phyloP scores from a whole-genome alignment of 2,113 vertebrate genomes.

The Panurus biarmicus region DNA sequence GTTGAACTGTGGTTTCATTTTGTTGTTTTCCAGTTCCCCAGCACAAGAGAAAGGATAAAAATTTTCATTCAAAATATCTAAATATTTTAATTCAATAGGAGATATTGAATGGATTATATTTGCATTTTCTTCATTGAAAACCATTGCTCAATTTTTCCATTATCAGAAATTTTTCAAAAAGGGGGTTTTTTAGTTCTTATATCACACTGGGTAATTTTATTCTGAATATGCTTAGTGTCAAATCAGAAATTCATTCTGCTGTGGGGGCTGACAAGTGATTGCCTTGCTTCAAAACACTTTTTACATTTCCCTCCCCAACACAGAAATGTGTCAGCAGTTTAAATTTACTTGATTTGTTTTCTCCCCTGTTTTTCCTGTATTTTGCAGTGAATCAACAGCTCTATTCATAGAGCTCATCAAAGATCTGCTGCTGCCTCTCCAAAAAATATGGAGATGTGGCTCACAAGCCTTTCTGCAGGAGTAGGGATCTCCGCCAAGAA shows the following conservation, averaged over 20 bases:
- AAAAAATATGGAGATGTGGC: rapidly evolving
- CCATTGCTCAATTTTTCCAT: neutral
- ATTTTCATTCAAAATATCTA: neutral
- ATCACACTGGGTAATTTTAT: neutral
- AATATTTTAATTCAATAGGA: neutral
- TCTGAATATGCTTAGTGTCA: neutral
- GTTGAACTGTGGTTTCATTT: neutral
- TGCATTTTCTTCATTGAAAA: neutral
- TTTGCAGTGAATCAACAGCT: neutral
- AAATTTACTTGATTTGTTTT: neutral
- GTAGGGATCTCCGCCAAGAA: neutral
- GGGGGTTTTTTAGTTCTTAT: rapidly evolving
- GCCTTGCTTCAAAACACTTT: neutral
- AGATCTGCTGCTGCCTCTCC: neutral
- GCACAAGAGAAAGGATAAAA: neutral
- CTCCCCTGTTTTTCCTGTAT: neutral
- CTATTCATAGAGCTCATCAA: neutral
- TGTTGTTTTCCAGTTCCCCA: neutral
- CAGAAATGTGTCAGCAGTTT: neutral
- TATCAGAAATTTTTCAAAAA: neutral
- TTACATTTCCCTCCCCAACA: neutral
- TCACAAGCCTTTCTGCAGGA: neutral
- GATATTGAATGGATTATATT: neutral
- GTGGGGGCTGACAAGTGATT: neutral
- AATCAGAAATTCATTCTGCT: neutral